These are phyloP conservation scores for Meloidogyne exigua DNA, from an alignment of 1,140 invertebrate genomes.

Conservation along the genomic window DNA sequence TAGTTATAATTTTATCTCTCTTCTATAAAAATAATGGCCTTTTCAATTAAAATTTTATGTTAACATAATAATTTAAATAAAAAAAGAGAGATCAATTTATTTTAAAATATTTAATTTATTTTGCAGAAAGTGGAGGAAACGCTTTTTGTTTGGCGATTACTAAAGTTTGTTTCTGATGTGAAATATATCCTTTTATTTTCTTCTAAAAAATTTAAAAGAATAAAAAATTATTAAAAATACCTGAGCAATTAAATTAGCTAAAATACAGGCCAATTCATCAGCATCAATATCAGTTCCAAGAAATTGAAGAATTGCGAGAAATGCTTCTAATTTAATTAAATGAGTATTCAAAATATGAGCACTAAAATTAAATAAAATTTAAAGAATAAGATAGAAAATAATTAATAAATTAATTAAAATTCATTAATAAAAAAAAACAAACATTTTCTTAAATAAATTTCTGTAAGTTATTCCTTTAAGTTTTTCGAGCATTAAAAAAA, in stretches of 20 bases:
- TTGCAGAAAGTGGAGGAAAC: constrained; percentile 71
- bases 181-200: constrained; percentile 86
- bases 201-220: constrained; percentile 60
- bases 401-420: no score
- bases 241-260: constrained; percentile 92
- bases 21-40: no score
- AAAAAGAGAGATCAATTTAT: no score
- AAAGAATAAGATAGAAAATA: background rate
- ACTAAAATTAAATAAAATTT: constrained; percentile 62
- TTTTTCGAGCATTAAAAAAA: constrained; percentile 94
- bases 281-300: constrained; percentile 78
- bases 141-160: constrained; percentile 95
- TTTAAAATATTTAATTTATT: background rate
- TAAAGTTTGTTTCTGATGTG: constrained; percentile 90
- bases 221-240: constrained; percentile 65
- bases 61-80: no score
- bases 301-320: constrained; percentile 77
- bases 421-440: constrained; percentile 59
- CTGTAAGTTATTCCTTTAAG: constrained; percentile 89
- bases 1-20: no score
- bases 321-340: constrained; percentile 82
- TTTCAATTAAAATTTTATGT: no score
- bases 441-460: constrained; percentile 93
- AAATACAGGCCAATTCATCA: constrained; percentile 91
- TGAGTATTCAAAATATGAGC: constrained; percentile 83